Evolutionary conservation across 2,797 vertebrate species (phyloP), one percentile per base, ranked within the genome.

Genomic region (Centropyge bicolor): DNA sequence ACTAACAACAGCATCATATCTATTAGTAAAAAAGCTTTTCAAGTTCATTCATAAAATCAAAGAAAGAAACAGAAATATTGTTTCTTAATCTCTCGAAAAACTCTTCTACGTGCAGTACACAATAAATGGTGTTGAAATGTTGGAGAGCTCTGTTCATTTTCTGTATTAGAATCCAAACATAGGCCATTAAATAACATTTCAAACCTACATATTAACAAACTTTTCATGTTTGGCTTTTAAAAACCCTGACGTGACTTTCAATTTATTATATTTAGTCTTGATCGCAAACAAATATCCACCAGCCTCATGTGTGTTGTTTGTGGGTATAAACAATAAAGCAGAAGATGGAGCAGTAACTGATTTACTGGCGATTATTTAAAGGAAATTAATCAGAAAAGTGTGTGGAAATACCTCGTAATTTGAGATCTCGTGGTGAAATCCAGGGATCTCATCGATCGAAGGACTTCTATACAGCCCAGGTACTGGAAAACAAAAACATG

Each of bases 391-490:
- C 19, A n/a, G n/a, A 73, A 64, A 62, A 46, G 12, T 31, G 6
- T 74, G n/a, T 63, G 54, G 24, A 78, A 94, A 86, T 96, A 99
- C 98, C 98, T 97, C 92, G 98, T 98, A 91, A 99, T 97, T 86
- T 99, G 98, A 65, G 97, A 99, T 91, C 98, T 97, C 83, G 97
- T 99, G 85, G 93, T 97, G 93, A 99, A 99, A 94, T 99, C 98
- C 87, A 99, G 95, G 71, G 98, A 99, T 92, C 97, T 97, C 98
- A 99, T 99, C 36, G 98, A 99, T 59, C 97, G 96, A 65, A 99
- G 96, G 83, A 99, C 98, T 95, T 99, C 98, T 90, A 99, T 97
- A 88, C 98, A 99, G 27, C 98, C 98, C 94, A 99, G 94, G 91
- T 99, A 99, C 98, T 99, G 94, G 17, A 96, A 95, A 84, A 65